phyloP scores from a whole-genome alignment of 2,113 vertebrate genomes.

The Cyrtonyx montezumae region DNA sequence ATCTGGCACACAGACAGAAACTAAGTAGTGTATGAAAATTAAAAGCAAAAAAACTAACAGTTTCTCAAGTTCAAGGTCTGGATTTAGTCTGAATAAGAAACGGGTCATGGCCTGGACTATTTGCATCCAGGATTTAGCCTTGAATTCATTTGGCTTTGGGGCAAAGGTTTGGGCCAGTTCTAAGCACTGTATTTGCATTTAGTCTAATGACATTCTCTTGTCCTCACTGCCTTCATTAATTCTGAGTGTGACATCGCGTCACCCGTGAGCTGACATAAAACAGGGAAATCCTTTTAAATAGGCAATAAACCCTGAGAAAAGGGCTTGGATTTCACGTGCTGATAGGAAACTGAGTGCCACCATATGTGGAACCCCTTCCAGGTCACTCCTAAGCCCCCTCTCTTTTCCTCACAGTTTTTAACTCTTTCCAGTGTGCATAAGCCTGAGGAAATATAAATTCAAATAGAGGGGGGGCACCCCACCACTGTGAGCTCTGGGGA shows the following conservation, averaged over 20 bases:
- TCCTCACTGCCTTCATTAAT: constrained; percentile 23
- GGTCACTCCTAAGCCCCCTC: not conserved
- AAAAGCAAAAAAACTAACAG: constrained; percentile 15
- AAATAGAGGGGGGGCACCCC: not conserved
- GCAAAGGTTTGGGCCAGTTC: constrained; percentile 7
- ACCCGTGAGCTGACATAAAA: constrained; percentile 31
- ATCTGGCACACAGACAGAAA: constrained; percentile 57
- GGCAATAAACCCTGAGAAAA: not conserved
- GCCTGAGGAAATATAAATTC: not conserved
- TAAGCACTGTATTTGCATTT: constrained; percentile 46
- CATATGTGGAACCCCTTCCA: fast-evolving
- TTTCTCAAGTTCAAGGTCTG: constrained; percentile 51
- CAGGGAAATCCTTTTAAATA: not conserved
- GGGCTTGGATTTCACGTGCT: not conserved
- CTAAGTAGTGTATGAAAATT: constrained; percentile 60
- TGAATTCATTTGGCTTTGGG: constrained; percentile 14
- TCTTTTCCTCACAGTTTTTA: not conserved
- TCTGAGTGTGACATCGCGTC: constrained; percentile 50
- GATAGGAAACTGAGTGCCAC: not conserved
- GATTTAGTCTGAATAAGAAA: constrained; percentile 40
- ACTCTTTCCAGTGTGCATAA: not conserved
- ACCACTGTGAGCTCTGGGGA: not conserved
- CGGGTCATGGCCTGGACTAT: constrained; percentile 27
- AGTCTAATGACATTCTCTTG: constrained; percentile 18
- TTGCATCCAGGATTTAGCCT: constrained; percentile 11